phyloP scores from a whole-genome alignment of 2,113 vertebrate species.

The Brachyhypopomus gauderio region DNA sequence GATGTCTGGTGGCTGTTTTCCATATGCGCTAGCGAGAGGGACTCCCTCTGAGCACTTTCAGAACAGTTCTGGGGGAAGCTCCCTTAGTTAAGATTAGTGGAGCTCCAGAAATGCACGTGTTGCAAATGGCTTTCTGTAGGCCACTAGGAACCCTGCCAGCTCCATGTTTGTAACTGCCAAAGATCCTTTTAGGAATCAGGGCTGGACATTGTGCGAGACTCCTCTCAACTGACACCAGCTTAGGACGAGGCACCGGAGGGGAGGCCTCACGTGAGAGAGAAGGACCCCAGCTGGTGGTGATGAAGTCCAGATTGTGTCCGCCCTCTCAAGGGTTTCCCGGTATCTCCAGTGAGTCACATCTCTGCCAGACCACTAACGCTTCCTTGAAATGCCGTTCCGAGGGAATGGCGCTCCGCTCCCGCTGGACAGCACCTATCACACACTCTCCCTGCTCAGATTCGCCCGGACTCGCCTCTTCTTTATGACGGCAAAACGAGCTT shows the following conservation, averaged over 20 bases:
- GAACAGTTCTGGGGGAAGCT: background rate
- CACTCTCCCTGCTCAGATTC: too few relatives aligned
- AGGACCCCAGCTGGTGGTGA: background rate
- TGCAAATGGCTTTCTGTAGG: background rate
- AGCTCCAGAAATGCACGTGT: background rate
- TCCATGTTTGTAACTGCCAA: background rate
- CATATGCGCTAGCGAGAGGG: background rate
- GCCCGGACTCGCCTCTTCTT: too few relatives aligned
- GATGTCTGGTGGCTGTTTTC: background rate
- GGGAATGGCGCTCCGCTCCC: slow-evolving; percentile 26
- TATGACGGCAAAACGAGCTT: too few relatives aligned
- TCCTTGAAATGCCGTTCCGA: slow-evolving; percentile 69
- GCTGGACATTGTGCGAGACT: background rate
- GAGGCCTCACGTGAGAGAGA: too few relatives aligned
- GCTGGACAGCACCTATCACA: background rate
- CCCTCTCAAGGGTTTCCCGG: slow-evolving; percentile 73
- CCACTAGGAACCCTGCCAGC: background rate
- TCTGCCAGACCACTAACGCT: slow-evolving; percentile 69
- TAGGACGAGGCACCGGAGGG: background rate
- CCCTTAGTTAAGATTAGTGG: background rate
- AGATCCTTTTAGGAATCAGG: background rate
- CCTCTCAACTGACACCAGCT: background rate
- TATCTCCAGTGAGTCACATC: slow-evolving; percentile 68
- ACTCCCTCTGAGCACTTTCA: background rate
- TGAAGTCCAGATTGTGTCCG: slow-evolving; percentile 48